phyloP scores from a whole-genome alignment of 2,797 vertebrate genomes.

The Carcharodon carcharias region DNA sequence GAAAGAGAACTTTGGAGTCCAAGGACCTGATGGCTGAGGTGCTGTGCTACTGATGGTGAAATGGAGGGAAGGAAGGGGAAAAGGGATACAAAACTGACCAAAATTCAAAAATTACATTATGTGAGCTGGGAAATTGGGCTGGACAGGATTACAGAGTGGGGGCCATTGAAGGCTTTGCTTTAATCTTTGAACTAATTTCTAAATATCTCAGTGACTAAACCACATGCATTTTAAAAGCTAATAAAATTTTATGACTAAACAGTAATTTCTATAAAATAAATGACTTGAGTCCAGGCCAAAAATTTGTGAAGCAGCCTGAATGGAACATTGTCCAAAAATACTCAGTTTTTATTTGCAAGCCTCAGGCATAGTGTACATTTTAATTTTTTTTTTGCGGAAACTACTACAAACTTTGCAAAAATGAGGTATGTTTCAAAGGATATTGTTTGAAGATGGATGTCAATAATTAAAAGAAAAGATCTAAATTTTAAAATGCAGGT shows the following conservation, averaged over 20 bases:
- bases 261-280: conserved; percentile 28
- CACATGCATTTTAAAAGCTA: neutral
- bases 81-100: neutral
- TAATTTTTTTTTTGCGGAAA: conserved; percentile 16
- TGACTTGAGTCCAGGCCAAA: neutral
- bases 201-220: neutral
- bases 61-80: neutral
- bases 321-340: conserved; percentile 23
- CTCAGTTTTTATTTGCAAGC: conserved; percentile 20
- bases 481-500: neutral
- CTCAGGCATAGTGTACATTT: neutral
- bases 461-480: neutral
- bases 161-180: neutral
- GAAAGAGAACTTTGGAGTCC: neutral
- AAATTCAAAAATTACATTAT: neutral
- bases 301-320: neutral
- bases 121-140: neutral
- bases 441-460: neutral
- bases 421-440: neutral
- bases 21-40: neutral
- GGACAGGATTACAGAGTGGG: neutral
- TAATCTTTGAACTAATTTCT: neutral
- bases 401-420: neutral
- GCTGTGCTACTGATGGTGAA: neutral
- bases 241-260: conserved; percentile 26